These are phyloP conservation scores for Dyspetes luteomarginatus DNA, from an alignment of 2,888 invertebrate genomes.

Conservation along the genomic window DNA sequence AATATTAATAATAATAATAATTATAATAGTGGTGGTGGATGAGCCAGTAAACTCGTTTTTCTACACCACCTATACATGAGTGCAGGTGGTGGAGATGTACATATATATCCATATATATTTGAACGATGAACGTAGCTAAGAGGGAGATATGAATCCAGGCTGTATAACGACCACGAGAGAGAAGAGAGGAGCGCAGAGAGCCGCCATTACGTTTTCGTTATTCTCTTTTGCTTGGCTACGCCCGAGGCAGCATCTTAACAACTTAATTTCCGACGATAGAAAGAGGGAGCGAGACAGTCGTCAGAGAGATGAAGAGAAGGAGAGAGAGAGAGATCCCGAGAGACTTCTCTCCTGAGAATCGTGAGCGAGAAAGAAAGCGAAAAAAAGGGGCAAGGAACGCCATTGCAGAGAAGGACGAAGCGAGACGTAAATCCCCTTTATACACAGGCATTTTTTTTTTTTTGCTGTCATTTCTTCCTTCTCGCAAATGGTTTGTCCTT, in stretches of 20 bases:
- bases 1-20: background rate
- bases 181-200: conserved; percentile 27
- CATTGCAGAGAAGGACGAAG: conserved; percentile 40
- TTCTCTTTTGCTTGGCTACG: conserved; percentile 71
- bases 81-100: background rate
- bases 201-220: conserved; percentile 71
- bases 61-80: conserved; percentile 25
- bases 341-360: conserved; percentile 28
- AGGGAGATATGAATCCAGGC: conserved; percentile 51
- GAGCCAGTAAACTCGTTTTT: conserved; percentile 36
- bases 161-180: conserved; percentile 25
- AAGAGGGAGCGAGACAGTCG: conserved; percentile 59
- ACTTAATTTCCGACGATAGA: conserved; percentile 78
- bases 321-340: conserved; percentile 24
- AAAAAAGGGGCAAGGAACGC: conserved; percentile 26
- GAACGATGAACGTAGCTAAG: conserved; percentile 43
- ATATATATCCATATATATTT: conserved; percentile 18
- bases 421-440: conserved; percentile 37
- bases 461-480: conserved; percentile 35
- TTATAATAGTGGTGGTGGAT: background rate
- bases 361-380: conserved; percentile 43
- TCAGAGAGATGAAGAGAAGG: conserved; percentile 19
- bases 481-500: conserved; percentile 34
- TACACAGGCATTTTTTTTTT: conserved; percentile 4
- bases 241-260: conserved; percentile 79